Base-by-base conservation (phyloP, 2,797 vertebrate species). In the Bradypodion ventrale region DNA sequence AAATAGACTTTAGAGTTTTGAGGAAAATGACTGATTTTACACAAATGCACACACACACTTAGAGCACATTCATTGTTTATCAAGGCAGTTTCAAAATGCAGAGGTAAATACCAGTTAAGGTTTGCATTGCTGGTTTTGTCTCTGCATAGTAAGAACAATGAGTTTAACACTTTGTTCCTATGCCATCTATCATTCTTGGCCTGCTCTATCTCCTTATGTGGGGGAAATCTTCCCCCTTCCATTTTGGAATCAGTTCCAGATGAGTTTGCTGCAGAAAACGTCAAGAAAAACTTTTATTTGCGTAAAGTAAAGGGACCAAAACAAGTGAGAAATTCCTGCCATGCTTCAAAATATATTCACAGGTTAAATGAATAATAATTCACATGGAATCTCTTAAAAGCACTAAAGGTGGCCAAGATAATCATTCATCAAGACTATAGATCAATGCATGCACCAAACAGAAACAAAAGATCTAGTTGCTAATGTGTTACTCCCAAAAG, bases 161-260 rank as follows among this genome's bases (percentile, higher is more conserved):
- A 86, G 78, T 84, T 60, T 40, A 82, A 74, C 88, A 82, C 80
- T 91, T 92, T 86, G 85, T 91, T 92, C 90, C 90, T 74, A 65
- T 91, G 81, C 32, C 84, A 90, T 93, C 87, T 44, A 12, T 92
- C 83, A 90, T 77, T 92, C 89, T 77, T 46, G 7, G 59, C 78
- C 79, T 89, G 84, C 6, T 59, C 76, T 87, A 89, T 91, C 87
- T 88, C 87, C 83, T 85, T 86, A 85, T 63, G 91, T 73, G 90
- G 90, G 87, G 66, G 75, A 92, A 91, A 83, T 10, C 2, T 3
- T 23, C 21, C 56, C 27, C 59, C 56, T 29, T 12, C 27, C 74
- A 87, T 78, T 90, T 63, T 69, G 23, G 90, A 91, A 94, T 93
- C 86, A 86, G 86, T 94, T 88, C 90, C 93, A 92, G 92, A 90